Percentiles rank a stretch among this genome's conserved stretches.
phyloP scores from a whole-genome alignment of 1,140 invertebrate genomes.

The Drosophila ercepeae region DNA sequence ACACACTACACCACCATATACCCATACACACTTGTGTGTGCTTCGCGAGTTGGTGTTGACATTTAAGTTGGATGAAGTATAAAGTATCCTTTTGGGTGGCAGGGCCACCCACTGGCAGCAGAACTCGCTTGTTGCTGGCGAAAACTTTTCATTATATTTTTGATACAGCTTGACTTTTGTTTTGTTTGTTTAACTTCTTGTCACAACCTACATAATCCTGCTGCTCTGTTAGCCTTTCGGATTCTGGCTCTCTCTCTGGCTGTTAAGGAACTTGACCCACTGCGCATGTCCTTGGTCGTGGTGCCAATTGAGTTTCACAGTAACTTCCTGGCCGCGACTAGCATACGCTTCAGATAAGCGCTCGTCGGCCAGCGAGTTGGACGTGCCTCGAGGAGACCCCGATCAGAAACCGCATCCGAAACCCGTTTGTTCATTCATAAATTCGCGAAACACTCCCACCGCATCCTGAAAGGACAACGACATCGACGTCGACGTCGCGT shows the following conservation, averaged over 20 bases:
- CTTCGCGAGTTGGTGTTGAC: constrained; percentile 39
- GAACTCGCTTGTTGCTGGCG: constrained; percentile 55
- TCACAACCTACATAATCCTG: constrained; percentile 58
- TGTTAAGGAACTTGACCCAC: constrained; percentile 25
- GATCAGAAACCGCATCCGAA: background rate
- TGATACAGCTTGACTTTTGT: constrained; percentile 75
- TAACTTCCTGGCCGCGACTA: constrained; percentile 61
- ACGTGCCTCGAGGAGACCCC: constrained; percentile 12
- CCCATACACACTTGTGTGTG: constrained; percentile 16
- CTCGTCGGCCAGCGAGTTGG: constrained; percentile 56
- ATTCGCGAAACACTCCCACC: constrained; percentile 40
- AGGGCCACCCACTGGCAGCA: background rate
- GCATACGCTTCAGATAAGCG: constrained; percentile 73
- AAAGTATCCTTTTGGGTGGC: constrained; percentile 23
- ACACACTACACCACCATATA: constrained; percentile 3
- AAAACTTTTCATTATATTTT: constrained; percentile 68
- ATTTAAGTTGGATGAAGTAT: constrained; percentile 53
- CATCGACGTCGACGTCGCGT: constrained; percentile 14
- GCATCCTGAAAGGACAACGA: constrained; percentile 63
- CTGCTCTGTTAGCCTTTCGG: background rate
- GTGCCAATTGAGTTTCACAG: constrained; percentile 68
- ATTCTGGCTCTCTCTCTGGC: constrained; percentile 19
- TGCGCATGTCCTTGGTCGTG: constrained; percentile 57
- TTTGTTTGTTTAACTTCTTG: constrained; percentile 78
- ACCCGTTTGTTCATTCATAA: constrained; percentile 48